A percentile compares a stretch with the other conserved stretches of the same genome.
Conservation (phyloP, 2,113 vertebrate genomes). For the Eupsittula cactorum region DNA sequence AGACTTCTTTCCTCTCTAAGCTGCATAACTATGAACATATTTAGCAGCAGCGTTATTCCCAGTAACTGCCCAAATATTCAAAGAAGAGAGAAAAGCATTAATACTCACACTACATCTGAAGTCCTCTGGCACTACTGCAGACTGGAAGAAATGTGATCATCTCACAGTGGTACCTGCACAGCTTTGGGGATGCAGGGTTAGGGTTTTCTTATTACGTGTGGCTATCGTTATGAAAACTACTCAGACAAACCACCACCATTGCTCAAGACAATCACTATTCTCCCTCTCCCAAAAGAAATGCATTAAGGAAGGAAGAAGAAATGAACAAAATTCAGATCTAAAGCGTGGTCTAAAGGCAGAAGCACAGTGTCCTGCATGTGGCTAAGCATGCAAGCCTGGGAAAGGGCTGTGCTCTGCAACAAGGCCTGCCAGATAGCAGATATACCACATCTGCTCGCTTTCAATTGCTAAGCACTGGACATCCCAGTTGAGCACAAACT, state of each 20-base stretch:
- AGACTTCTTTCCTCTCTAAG: not conserved
- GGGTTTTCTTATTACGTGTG: not conserved
- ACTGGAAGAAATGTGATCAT: not conserved
- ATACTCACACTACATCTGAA: not conserved
- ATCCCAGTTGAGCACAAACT: constrained; percentile 11
- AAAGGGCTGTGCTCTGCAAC: not conserved
- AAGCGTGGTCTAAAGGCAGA: not conserved
- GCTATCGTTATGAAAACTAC: not conserved
- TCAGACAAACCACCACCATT: not conserved
- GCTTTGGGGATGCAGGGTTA: not conserved
- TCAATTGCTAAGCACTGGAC: not conserved
- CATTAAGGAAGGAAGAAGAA: not conserved
- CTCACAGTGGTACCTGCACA: not conserved
- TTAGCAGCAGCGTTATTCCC: not conserved
- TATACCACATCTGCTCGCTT: not conserved
- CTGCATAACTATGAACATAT: not conserved
- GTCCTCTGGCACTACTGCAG: not conserved
- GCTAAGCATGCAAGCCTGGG: not conserved
- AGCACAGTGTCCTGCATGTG: not conserved
- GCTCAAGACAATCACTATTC: not conserved
- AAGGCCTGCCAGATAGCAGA: not conserved
- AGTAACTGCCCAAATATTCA: not conserved
- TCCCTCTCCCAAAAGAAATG: not conserved
- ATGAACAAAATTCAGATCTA: not conserved
- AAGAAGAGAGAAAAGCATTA: not conserved